Percentiles rank a stretch among this genome's conserved stretches.
phyloP scores from a whole-genome alignment of 2,113 vertebrate genomes.

The Orthochromis indermauri region DNA sequence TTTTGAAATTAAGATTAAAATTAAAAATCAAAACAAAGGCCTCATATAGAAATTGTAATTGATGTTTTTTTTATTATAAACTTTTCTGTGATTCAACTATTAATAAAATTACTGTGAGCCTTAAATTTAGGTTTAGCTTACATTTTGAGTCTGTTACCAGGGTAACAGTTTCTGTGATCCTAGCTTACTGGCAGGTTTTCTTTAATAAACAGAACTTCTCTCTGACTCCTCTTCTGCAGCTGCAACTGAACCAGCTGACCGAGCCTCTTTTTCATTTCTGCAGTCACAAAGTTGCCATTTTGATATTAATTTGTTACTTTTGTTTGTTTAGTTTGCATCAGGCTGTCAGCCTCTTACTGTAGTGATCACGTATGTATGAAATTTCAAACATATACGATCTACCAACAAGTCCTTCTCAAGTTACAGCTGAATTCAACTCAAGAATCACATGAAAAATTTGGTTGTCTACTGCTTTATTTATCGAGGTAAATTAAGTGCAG shows the following conservation, averaged over 20 bases:
- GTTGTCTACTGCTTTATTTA: neutral
- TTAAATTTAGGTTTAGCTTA: neutral
- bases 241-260: neutral
- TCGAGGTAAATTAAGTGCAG: neutral
- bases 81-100: neutral
- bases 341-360: neutral
- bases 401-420: neutral
- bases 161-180: accelerated
- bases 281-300: neutral
- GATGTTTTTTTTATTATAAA: neutral
- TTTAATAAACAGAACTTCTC: neutral
- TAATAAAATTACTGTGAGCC: neutral
- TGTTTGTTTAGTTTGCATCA: neutral
- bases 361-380: neutral
- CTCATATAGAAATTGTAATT: accelerated
- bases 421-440: neutral
- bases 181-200: neutral
- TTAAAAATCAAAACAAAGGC: neutral
- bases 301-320: neutral
- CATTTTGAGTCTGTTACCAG: neutral
- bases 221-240: neutral
- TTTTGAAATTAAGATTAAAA: accelerated
- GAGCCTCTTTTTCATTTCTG: neutral
- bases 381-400: accelerated
- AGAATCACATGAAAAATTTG: neutral